Conservation (phyloP, 2,113 vertebrate species). For the Sinosuthora webbiana region DNA sequence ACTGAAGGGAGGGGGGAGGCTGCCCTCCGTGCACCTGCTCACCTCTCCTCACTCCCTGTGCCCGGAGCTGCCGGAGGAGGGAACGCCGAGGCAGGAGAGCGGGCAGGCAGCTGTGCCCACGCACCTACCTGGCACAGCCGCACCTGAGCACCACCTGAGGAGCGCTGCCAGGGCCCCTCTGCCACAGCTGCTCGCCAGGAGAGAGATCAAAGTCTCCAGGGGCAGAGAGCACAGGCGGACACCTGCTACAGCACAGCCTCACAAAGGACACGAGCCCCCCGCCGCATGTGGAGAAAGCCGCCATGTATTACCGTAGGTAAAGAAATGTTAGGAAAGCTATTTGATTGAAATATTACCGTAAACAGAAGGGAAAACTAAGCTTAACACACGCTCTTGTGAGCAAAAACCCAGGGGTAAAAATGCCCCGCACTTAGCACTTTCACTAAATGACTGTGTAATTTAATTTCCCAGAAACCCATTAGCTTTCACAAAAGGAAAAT, state of each 20-base stretch:
- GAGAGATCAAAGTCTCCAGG: not conserved
- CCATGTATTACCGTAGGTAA: not conserved
- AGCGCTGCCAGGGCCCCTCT: conserved; percentile 28
- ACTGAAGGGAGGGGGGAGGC: not conserved
- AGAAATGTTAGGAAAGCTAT: not conserved
- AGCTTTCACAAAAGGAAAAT: conserved; percentile 76
- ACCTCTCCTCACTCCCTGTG: rapidly evolving
- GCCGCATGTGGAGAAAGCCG: not conserved
- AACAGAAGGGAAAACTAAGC: conserved; percentile 51
- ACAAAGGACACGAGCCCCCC: not conserved
- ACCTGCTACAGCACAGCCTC: conserved; percentile 65
- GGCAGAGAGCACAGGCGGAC: conserved; percentile 25
- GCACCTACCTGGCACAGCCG: conserved; percentile 48
- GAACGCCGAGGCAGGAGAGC: not conserved
- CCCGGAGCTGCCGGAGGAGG: not conserved
- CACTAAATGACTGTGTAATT: conserved; percentile 76
- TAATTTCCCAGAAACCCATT: conserved; percentile 80
- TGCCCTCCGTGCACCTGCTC: not conserved
- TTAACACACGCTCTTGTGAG: conserved; percentile 15
- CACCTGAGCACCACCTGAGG: conserved; percentile 83
- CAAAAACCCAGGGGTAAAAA: conserved; percentile 65
- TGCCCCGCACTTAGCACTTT: conserved; percentile 63
- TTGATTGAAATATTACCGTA: conserved; percentile 35
- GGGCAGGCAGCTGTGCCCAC: conserved; percentile 73
- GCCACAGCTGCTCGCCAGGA: conserved; percentile 38